Base-by-base conservation (phyloP, 2,888 invertebrate genomes). In the Cryptocephalus primarius region DNA sequence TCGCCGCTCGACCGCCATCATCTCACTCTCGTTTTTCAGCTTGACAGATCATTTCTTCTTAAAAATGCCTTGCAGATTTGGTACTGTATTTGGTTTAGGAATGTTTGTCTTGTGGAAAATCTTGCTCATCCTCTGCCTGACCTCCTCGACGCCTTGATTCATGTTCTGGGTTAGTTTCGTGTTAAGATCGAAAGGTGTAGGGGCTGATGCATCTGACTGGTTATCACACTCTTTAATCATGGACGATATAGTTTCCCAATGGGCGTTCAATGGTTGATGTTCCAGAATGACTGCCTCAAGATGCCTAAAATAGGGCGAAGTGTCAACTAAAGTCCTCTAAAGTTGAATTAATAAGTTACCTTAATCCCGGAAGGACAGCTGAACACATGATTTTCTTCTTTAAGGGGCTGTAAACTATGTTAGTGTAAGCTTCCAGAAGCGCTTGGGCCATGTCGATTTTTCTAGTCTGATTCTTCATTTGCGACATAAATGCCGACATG, bases 401-500 rank as follows among this genome's bases (percentile, higher is more conserved):
- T 38, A 77, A 57, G 3, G 74, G 68, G 54, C 74, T 75, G 55
- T 75, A 77, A 45, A 76, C 72, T 38, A 76, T 64, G 44, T 79
- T 76, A 13, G 78, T 78, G 60, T 79, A 83, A 1, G 81, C 78
- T 58, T 83, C 82, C 43, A 83, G 72, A 43, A 83, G 66, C 39
- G 77, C 77, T 45, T 75, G 67, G 8, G 78, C 75, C 48, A 83
- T 71, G 56, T 80, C 80, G 42, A 72, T 64, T 60, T 75, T 76
- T 53, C 74, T 72, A 4, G 73, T 72, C 56, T 77, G 76, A 58
- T 74, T 75, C 31, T 67, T 62, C 57, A 72, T 66, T 53, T 78
- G 77, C 48, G 75, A 71, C 55, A 78, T 76, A 49, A 73, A 75
- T 4, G 74, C 68, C 4, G 80, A 75, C 58, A 80, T 72, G 22